Percentiles rank a stretch among this genome's conserved stretches.
phyloP scores from a whole-genome alignment of 2,888 invertebrate species.

The Atherix ibis region DNA sequence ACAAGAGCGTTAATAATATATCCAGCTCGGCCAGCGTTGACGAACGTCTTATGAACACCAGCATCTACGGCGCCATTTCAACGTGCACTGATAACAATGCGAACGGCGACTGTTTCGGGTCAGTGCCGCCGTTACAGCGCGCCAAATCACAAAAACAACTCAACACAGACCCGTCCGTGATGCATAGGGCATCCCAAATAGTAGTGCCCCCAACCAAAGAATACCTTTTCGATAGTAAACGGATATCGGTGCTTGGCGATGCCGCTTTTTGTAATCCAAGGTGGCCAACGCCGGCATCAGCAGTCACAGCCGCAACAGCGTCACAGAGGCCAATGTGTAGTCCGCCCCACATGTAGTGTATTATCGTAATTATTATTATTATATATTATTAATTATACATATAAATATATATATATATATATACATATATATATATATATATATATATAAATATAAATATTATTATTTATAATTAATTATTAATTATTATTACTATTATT shows the following conservation, averaged over 20 bases:
- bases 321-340: constrained; percentile 22
- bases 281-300: constrained; percentile 25
- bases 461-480: constrained; percentile 6
- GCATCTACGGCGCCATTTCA: constrained; percentile 34
- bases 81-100: constrained; percentile 39
- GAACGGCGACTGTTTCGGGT: constrained; percentile 37
- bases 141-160: constrained; percentile 64
- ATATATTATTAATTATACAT: no score
- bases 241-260: constrained; percentile 32
- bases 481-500: neutral
- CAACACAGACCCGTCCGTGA: constrained; percentile 58
- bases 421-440: no score
- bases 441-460: constrained; percentile 6
- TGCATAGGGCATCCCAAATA: constrained; percentile 42
- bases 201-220: constrained; percentile 34
- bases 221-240: constrained; percentile 30
- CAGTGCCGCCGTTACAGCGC: constrained; percentile 45
- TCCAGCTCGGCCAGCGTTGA: constrained; percentile 34
- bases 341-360: constrained; percentile 32
- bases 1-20: constrained; percentile 62
- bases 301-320: constrained; percentile 13
- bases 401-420: no score
- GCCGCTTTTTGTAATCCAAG: constrained; percentile 30
- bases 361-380: constrained; percentile 11
- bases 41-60: constrained; percentile 31